phyloP scores from a whole-genome alignment of 2,797 vertebrate species.

The Manis pentadactyla region DNA sequence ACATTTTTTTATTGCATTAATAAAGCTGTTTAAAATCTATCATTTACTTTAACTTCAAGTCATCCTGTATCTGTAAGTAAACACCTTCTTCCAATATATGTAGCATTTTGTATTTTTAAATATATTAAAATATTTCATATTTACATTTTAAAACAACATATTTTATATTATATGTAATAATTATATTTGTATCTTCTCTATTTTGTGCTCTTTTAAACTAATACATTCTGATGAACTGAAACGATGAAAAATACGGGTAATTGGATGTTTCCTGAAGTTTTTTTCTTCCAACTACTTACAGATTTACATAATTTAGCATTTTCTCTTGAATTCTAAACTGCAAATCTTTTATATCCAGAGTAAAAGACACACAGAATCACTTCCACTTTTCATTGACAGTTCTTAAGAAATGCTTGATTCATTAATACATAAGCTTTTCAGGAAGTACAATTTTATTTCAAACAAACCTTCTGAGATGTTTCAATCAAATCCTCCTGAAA shows the following conservation, averaged over 20 bases:
- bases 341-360: not conserved
- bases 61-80: not conserved
- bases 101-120: not conserved
- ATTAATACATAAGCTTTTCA: not conserved
- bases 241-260: not conserved
- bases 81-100: not conserved
- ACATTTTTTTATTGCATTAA: not conserved
- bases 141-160: too few relatives aligned
- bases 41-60: constrained; percentile 21
- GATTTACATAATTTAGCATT: not conserved
- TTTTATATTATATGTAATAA: not conserved
- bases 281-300: not conserved
- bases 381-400: not conserved
- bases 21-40: not conserved
- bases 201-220: constrained; percentile 25
- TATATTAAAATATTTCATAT: too few relatives aligned
- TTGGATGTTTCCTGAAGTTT: not conserved
- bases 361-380: not conserved
- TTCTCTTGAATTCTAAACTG: not conserved
- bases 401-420: not conserved
- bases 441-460: constrained; percentile 47
- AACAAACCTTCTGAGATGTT: not conserved
- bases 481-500: constrained; percentile 1
- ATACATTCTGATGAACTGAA: not conserved
- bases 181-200: not conserved